These are phyloP conservation scores for Heteromormyrus szaboi DNA, from an alignment of 2,797 vertebrate genomes.

Conservation along the genomic window DNA sequence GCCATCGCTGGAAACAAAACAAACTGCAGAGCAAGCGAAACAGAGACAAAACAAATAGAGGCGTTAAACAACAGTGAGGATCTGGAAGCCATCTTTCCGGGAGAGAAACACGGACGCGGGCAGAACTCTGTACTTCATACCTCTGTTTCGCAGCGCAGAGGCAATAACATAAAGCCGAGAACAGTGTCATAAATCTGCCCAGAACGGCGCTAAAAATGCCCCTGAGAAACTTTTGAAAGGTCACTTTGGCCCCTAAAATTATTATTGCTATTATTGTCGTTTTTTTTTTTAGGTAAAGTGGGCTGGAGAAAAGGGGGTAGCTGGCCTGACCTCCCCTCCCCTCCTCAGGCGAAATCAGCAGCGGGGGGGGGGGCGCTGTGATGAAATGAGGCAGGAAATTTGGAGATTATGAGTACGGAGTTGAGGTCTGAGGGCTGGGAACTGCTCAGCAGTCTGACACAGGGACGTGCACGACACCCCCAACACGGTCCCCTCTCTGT, in stretches of 20 bases:
- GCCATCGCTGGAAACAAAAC: neutral
- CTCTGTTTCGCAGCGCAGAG: conserved; percentile 22
- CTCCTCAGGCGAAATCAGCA: neutral
- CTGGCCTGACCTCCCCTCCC: neutral
- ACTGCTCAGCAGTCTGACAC: neutral
- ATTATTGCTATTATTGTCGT: neutral
- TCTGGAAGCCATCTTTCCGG: neutral
- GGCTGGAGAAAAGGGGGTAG: neutral
- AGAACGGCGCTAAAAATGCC: conserved; percentile 27
- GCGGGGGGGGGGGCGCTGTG: neutral
- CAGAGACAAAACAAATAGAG: neutral
- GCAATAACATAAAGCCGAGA: conserved; percentile 25
- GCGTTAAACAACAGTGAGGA: neutral
- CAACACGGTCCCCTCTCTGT: neutral
- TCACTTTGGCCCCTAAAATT: conserved; percentile 14
- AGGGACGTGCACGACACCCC: neutral
- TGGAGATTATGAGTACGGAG: conserved; percentile 24
- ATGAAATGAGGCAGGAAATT: conserved; percentile 31
- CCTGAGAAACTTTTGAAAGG: conserved; percentile 22
- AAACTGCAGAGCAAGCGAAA: neutral
- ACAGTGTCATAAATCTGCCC: conserved; percentile 30
- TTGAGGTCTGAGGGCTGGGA: neutral
- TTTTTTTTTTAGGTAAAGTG: neutral
- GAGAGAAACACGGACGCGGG: neutral
- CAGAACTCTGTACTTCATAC: conserved; percentile 22